Evolutionary conservation across 2,797 vertebrate genomes (phyloP).

Genomic region (Dicrostonyx torquatus): DNA sequence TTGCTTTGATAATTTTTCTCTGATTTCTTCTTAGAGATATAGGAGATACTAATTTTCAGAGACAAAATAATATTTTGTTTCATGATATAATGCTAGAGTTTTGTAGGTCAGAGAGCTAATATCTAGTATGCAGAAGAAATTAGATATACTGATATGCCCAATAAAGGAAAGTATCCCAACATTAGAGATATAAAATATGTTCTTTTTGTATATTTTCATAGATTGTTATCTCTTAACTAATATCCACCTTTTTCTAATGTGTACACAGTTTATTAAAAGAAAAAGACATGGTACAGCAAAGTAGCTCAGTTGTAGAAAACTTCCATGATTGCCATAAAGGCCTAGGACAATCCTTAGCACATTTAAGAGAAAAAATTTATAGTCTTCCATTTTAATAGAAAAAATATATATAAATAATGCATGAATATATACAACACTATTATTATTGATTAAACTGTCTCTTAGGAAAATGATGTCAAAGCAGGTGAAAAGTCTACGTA

Average conservation of each 20-base stretch:
- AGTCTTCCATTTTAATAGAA: not conserved
- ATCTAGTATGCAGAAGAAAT: not conserved
- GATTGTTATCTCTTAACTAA: conserved; percentile 14
- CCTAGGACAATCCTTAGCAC: not conserved
- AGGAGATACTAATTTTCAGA: not conserved
- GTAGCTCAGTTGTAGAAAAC: not conserved
- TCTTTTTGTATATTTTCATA: conserved; percentile 32
- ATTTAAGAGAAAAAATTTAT: not conserved
- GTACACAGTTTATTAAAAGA: not conserved
- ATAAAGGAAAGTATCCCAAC: not conserved
- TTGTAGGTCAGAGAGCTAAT: not conserved
- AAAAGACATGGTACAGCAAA: not conserved
- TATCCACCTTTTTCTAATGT: not conserved
- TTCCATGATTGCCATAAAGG: not conserved
- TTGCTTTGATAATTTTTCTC: conserved; percentile 18
- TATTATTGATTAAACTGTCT: conserved; percentile 37
- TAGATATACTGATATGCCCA: not conserved
- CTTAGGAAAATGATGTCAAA: not conserved
- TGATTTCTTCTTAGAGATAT: conserved; percentile 16
- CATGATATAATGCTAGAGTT: not conserved
- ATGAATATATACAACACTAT: not conserved
- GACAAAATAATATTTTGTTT: conserved; percentile 44
- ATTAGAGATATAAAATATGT: not conserved
- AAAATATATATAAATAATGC: conserved; percentile 10
- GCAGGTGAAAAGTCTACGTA: not conserved